These are phyloP conservation scores for Atta colombica DNA, from an alignment of 1,140 invertebrate genomes.

Conservation along the genomic window DNA sequence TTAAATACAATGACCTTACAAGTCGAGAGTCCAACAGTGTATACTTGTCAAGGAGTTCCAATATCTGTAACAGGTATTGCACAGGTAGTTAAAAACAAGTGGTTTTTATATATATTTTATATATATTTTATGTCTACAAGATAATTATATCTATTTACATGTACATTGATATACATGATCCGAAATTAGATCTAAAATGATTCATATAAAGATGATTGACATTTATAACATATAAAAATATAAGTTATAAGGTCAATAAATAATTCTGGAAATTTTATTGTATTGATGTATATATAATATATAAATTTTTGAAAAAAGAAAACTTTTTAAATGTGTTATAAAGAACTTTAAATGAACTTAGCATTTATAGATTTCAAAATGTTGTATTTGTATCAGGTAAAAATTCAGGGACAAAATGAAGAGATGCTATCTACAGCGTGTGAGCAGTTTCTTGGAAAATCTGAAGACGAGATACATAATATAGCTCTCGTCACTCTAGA, in stretches of 20 bases:
- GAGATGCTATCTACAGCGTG: slow-evolving; percentile 98
- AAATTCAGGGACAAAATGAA: slow-evolving; percentile 98
- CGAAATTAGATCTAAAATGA: not conserved
- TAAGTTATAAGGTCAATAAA: not conserved
- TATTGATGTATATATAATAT: too few species aligned
- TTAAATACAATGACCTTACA: slow-evolving; percentile 98
- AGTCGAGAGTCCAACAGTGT: slow-evolving; percentile 96
- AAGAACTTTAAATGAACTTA: too few species aligned
- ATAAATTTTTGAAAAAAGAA: not conserved
- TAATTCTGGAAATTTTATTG: not conserved
- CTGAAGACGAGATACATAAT: slow-evolving; percentile 95
- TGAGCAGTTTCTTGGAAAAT: slow-evolving; percentile 98
- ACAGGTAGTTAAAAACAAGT: slow-evolving; percentile 89
- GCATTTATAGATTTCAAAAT: slow-evolving; percentile 25
- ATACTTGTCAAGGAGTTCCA: slow-evolving; percentile 98
- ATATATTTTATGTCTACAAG: not conserved
- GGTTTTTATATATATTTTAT: not conserved
- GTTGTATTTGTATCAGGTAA: slow-evolving; percentile 89
- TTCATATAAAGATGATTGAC: not conserved
- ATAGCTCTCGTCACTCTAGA: slow-evolving; percentile 98
- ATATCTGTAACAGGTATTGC: slow-evolving; percentile 99
- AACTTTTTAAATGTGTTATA: not conserved
- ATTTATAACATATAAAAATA: not conserved
- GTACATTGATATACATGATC: not conserved
- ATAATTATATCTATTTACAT: slow-evolving; percentile 3